These are phyloP conservation scores for Dipodomys ordii DNA, from an alignment of 2,113 vertebrate genomes.

Conservation along the genomic window DNA sequence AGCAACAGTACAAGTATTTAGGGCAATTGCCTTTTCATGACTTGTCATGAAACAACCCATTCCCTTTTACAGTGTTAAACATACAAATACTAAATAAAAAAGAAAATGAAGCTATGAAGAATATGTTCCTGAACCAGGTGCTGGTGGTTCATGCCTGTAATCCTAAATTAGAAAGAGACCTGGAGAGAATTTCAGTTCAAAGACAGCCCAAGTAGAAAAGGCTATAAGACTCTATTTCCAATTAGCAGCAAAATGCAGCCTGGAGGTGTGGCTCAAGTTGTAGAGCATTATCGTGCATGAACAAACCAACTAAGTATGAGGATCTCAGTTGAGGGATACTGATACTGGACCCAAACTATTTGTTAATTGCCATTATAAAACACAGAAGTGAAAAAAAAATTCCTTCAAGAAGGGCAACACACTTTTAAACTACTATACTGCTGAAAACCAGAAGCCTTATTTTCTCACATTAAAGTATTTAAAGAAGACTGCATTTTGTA, in stretches of 20 bases:
- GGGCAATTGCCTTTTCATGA: neutral
- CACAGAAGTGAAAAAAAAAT: neutral
- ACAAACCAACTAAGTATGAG: no score
- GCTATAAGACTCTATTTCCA: no score
- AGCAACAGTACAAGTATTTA: neutral
- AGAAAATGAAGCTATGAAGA: neutral
- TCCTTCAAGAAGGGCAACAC: constrained; percentile 25
- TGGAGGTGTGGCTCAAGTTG: no score
- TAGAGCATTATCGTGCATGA: no score
- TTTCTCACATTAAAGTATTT: constrained; percentile 36
- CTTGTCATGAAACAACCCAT: constrained; percentile 17
- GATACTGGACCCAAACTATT: no score
- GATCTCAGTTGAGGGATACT: no score
- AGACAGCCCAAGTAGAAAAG: no score
- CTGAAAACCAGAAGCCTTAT: neutral
- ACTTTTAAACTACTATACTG: neutral
- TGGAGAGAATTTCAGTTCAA: no score
- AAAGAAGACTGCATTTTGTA: neutral
- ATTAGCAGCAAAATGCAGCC: no score
- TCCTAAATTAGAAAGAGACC: no score
- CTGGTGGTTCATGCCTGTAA: no score
- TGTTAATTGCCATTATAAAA: neutral
- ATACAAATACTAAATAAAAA: neutral
- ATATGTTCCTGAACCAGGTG: neutral
- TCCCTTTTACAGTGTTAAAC: neutral